Percentiles rank a stretch among this genome's conserved stretches.
Evolutionary conservation across 2,888 invertebrate species (phyloP).

Genomic region (Megamerina dolium): DNA sequence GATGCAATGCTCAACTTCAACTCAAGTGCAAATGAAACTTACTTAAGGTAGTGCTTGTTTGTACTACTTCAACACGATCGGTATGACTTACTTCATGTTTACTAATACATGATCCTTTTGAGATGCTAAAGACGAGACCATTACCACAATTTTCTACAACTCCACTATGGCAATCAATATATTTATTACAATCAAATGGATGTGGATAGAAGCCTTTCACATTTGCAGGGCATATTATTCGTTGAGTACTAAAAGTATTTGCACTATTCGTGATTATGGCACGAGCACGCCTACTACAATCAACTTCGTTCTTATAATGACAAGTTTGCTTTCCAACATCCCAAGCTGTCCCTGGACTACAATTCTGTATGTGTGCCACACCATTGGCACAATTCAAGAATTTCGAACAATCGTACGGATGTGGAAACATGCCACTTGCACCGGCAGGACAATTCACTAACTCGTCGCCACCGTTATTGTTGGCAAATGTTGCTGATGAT

Average conservation of each 20-base stretch:
- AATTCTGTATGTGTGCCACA: constrained; percentile 52
- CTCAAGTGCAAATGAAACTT: neutral
- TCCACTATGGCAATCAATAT: constrained; percentile 57
- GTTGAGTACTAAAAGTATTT: neutral
- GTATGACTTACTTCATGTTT: constrained; percentile 53
- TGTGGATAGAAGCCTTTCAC: constrained; percentile 54
- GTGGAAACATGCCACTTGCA: constrained; percentile 52
- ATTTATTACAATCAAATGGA: constrained; percentile 57
- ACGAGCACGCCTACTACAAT: constrained; percentile 34
- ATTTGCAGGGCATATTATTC: constrained; percentile 48
- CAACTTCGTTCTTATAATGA: constrained; percentile 55
- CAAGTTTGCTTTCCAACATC: constrained; percentile 53
- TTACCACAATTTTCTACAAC: constrained; percentile 56
- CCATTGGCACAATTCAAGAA: constrained; percentile 58
- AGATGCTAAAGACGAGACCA: constrained; percentile 58
- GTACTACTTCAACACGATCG: constrained; percentile 9
- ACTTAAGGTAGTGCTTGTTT: neutral
- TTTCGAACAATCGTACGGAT: constrained; percentile 56
- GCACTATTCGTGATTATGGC: neutral
- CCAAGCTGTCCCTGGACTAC: constrained; percentile 58
- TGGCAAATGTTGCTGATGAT: no score
- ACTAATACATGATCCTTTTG: constrained; percentile 53
- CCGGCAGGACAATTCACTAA: constrained; percentile 49
- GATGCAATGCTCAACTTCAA: neutral
- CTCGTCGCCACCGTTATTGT: no score